These are phyloP conservation scores for Morpho achilles DNA, from an alignment of 2,888 invertebrate genomes.

Conservation along the genomic window DNA sequence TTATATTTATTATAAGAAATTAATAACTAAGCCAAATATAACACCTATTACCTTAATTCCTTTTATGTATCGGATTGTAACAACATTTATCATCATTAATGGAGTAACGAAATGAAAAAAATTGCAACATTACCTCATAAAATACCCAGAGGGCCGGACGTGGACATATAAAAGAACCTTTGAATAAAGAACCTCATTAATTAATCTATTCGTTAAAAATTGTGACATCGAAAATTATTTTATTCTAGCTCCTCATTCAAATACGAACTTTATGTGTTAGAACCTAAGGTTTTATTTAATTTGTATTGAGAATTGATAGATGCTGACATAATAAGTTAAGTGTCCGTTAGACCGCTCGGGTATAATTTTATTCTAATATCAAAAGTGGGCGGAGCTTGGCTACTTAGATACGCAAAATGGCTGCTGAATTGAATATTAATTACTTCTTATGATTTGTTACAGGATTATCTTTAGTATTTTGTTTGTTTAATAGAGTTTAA, in stretches of 20 bases:
- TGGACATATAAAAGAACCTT: conserved; percentile 16
- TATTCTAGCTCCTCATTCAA: conserved; percentile 11
- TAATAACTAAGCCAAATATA: too few species aligned
- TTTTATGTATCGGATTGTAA: too few species aligned
- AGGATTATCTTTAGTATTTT: conserved; percentile 21
- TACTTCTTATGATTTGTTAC: conserved; percentile 48
- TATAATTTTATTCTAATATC: conserved; percentile 34
- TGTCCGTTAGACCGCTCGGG: conserved; percentile 26
- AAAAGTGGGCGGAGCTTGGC: conserved; percentile 53
- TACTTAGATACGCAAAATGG: conserved; percentile 60
- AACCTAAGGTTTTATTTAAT: conserved; percentile 15
- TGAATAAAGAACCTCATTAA: conserved; percentile 21
- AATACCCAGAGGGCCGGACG: conserved; percentile 11
- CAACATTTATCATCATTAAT: too few species aligned
- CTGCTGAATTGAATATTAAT: conserved; percentile 51
- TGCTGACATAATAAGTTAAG: conserved; percentile 7
- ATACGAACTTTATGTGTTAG: conserved; percentile 9
- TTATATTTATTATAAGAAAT: too few species aligned
- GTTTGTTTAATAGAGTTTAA: conserved; percentile 7
- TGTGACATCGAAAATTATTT: conserved; percentile 22
- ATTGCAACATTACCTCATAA: conserved; percentile 2
- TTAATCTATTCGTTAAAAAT: conserved; percentile 20
- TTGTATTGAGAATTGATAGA: conserved; percentile 4
- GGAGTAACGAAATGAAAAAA: too few species aligned
- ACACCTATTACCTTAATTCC: too few species aligned